Base-by-base conservation (phyloP, 2,797 vertebrate genomes). In the Choloepus didactylus region DNA sequence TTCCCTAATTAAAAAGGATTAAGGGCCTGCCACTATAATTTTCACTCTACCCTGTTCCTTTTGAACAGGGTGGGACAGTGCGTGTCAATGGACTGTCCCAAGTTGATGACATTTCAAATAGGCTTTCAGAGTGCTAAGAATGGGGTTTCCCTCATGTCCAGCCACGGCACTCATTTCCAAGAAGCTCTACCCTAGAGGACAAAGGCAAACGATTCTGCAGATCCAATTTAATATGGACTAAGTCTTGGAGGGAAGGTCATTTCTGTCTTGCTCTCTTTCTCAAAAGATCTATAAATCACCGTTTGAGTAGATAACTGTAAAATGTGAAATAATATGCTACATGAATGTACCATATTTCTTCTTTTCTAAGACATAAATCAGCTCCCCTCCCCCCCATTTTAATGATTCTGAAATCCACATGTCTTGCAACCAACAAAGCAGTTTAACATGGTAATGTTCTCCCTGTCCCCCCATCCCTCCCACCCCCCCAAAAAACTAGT, bases 221-320 rank as follows among this genome's bases (percentile, higher is more conserved):
- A 84, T 96, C 96, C 91, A 96, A 77, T 89, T 97, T 94, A 87
- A 95, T 97, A 96, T n/a, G 93, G 90, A 93, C 69, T 83, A 86
- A 62, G 91, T 96, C 97, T 97, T 94, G 85, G 88, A 97, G 82
- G 94, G 95, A 98, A 98, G 93, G 97, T 97, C 97, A 95, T 94
- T 97, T 93, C 96, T 73, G 82, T 46, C 72, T 72, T 27, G 27
- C 27, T 88, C 81, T 87, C 62, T 31, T 75, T 86, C 85, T 95
- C 41, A 77, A 87, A 93, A 93, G 69, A 76, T 38, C 94, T 85
- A 60, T 75, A 87, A 35, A 73, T 66, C 59, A 79, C n/a, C 15
- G 44, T 51, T 51, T 59, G 86, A 80, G 75, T 2, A 69, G 76
- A 92, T 76, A 67, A 82, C 73, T 86, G 31, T 66, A 72, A 73